These are phyloP conservation scores for Maccullochella peelii DNA, from an alignment of 2,113 vertebrate species.

Conservation along the genomic window DNA sequence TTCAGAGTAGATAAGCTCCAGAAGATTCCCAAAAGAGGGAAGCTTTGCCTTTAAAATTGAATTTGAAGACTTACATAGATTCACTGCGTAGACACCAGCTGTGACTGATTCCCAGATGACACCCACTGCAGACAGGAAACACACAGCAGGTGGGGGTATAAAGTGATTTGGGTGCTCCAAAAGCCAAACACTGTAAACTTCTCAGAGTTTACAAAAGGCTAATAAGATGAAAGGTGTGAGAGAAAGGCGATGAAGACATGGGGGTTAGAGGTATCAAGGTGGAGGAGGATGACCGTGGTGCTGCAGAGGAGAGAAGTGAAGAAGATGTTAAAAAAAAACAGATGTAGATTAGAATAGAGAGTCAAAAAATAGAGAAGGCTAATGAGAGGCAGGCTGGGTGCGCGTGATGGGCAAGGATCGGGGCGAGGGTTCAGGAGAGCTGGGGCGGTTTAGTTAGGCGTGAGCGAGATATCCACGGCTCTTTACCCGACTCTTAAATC, in stretches of 20 bases:
- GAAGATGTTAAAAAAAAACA: background rate
- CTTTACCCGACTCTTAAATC: constrained; percentile 68
- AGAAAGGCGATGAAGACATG: background rate
- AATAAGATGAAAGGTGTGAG: constrained; percentile 36
- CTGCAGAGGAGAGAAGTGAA: background rate
- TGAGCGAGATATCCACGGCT: constrained; percentile 54
- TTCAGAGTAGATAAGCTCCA: background rate
- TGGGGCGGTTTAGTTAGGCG: constrained; percentile 39
- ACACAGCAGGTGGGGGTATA: constrained; percentile 27
- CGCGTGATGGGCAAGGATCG: constrained; percentile 24
- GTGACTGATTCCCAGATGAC: constrained; percentile 35
- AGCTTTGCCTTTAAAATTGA: constrained; percentile 16
- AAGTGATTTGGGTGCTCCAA: constrained; percentile 27
- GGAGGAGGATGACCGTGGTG: background rate
- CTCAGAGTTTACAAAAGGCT: constrained; percentile 37
- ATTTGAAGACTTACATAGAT: constrained; percentile 4
- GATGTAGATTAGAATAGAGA: no score
- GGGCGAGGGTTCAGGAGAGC: constrained; percentile 24
- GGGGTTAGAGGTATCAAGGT: background rate
- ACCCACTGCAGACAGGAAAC: constrained; percentile 25
- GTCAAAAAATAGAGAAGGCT: constrained; percentile 19
- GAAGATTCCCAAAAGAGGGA: background rate
- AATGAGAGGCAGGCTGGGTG: constrained; percentile 38
- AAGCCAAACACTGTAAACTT: constrained; percentile 46
- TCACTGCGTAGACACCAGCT: constrained; percentile 13